Base-by-base conservation (phyloP, 2,797 vertebrate genomes). In the Pangasius krempfi region DNA sequence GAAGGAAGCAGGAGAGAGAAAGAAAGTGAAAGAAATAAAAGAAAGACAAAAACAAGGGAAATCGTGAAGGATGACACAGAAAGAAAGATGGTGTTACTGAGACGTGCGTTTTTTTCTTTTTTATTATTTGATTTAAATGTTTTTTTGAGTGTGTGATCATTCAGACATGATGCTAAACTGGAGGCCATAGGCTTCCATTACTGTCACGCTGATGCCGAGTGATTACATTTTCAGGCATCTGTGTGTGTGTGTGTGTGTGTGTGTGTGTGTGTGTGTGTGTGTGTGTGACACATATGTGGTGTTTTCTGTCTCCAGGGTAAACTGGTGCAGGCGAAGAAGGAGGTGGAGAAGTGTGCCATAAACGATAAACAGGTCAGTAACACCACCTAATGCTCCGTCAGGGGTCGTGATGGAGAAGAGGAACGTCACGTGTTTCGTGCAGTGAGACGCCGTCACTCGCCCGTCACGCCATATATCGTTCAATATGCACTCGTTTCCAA, bases 261-360 rank as follows among this genome's bases (percentile, higher is more conserved):
- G 40, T 68, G 82, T 84, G 25, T 68, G 25, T 68, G 66, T 72
- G 70, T 37, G 37, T 73, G 40, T 47, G 25, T n/a, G 22, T 76
- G 12, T 76, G 27, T 75, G 22, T 44, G 70, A 10, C 1, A 14
- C 37, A 18, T 44, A 4, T 76, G 27, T 76, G 73, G 25, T 76
- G 60, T n/a, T 20, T 58, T 72, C 60, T 84, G 68, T 84, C 94
- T 95, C 87, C 88, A 99, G 99, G 96, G 94, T 87, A 98, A 98
- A 93, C 93, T 99, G 92, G 94, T 99, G 90, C 97, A 98, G 93
- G 98, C 98, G 0, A 99, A 99, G 95, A 99, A 98, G 92, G 98
- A 99, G 93, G 97, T 99, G 91, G 98, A 99, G 90, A 98, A 97
- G 89, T 96, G 96, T 92, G 97, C 97, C 27, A 95, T 99, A 93